phyloP scores from a whole-genome alignment of 2,888 invertebrate genomes.

The Abrostola tripartita region DNA sequence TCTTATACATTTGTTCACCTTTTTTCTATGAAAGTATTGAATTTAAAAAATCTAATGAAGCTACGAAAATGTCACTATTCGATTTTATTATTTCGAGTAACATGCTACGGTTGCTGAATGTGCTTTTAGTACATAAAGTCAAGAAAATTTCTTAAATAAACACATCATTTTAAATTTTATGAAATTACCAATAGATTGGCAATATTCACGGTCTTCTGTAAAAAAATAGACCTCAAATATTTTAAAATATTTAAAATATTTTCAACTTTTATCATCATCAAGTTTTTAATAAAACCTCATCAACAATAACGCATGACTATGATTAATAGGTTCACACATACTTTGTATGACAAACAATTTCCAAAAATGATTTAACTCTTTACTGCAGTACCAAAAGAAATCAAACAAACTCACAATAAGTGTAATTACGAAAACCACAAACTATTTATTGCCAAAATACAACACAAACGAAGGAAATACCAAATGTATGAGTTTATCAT shows the following conservation, averaged over 20 bases:
- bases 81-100: too few species aligned
- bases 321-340: conserved; percentile 48
- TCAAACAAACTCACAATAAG: conserved; percentile 36
- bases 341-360: conserved; percentile 33
- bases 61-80: too few species aligned
- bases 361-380: conserved; percentile 30
- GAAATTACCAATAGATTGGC: too few species aligned
- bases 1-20: too few species aligned
- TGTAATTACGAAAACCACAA: conserved; percentile 48
- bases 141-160: not conserved
- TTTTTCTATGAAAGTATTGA: too few species aligned
- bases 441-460: conserved; percentile 37
- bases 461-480: conserved; percentile 39
- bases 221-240: too few species aligned
- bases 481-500: conserved; percentile 22
- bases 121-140: not conserved
- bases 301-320: conserved; percentile 40
- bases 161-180: too few species aligned
- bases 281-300: conserved; percentile 21
- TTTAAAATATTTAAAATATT: too few species aligned
- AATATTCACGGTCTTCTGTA: too few species aligned
- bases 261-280: conserved; percentile 3
- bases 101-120: too few species aligned
- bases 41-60: too few species aligned
- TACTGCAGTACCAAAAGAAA: not conserved